Evolutionary conservation across 2,888 invertebrate species (phyloP).

Genomic region (Ophraella communa): DNA sequence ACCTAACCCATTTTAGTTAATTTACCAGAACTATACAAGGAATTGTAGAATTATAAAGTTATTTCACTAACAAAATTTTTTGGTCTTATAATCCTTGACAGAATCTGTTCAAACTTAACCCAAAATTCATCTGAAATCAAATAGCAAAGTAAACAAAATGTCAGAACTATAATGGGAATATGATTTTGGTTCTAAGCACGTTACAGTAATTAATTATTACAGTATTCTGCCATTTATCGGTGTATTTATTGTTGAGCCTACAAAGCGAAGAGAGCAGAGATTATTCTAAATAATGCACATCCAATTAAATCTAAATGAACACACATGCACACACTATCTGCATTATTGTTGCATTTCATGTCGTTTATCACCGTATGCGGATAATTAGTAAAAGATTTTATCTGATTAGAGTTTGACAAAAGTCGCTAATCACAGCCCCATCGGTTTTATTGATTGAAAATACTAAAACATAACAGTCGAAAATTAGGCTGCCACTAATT

Average conservation of each 20-base stretch:
- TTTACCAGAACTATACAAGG: too few species aligned
- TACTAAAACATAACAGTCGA: conserved; percentile 29
- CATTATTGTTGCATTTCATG: conserved; percentile 11
- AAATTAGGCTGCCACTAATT: conserved; percentile 23
- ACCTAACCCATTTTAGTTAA: too few species aligned
- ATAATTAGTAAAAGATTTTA: conserved; percentile 33
- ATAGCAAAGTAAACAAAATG: too few species aligned
- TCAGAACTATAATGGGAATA: too few species aligned
- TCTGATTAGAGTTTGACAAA: conserved; percentile 16
- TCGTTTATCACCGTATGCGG: conserved; percentile 19
- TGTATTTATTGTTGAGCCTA: background rate
- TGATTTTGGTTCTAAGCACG: too few species aligned
- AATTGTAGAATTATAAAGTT: too few species aligned
- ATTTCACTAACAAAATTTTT: too few species aligned
- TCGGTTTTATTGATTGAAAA: conserved; percentile 21
- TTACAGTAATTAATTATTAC: too few species aligned
- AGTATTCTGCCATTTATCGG: too few species aligned
- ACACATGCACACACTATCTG: background rate
- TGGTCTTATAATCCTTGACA: too few species aligned
- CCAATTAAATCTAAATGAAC: conserved; percentile 9
- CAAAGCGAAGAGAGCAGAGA: conserved; percentile 8
- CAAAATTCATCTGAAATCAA: too few species aligned
- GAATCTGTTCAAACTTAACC: too few species aligned
- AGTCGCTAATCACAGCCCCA: conserved; percentile 25
- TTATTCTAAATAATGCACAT: conserved; percentile 12